Conservation (phyloP, 2,888 invertebrate genomes). For the Andrena dorsata region DNA sequence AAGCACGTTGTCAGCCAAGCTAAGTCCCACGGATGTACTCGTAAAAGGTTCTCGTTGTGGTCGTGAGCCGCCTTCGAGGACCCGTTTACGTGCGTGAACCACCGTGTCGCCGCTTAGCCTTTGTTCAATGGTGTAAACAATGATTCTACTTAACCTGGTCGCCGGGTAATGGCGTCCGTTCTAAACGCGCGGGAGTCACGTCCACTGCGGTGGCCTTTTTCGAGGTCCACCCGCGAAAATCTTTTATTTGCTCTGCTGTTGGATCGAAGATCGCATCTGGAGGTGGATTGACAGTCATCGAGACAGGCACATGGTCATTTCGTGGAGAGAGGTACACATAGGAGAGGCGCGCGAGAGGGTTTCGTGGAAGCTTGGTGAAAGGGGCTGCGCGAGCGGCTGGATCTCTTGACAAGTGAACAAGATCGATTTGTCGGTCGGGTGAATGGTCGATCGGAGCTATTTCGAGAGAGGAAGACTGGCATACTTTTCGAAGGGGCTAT, state of each 20-base stretch:
- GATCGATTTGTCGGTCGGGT: too few species aligned
- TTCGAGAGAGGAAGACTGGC: too few species aligned
- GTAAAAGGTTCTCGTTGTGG: constrained; percentile 1
- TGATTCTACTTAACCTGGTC: constrained; percentile 58
- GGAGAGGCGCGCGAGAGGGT: too few species aligned
- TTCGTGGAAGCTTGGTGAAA: background rate
- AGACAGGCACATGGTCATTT: background rate
- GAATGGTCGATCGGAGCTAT: too few species aligned
- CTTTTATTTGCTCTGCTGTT: constrained; percentile 28
- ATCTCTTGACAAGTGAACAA: background rate
- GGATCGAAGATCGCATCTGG: background rate
- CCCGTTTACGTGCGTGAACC: constrained; percentile 63
- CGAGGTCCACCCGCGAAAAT: constrained; percentile 17
- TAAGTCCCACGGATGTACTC: background rate
- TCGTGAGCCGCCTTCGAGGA: constrained; percentile 8
- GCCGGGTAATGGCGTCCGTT: constrained; percentile 51
- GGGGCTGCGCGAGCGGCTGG: background rate
- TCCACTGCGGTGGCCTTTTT: background rate
- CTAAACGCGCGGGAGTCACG: constrained; percentile 32
- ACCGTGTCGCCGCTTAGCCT: constrained; percentile 66
- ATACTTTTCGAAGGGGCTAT: background rate
- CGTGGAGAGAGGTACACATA: background rate
- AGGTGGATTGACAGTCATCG: constrained; percentile 9
- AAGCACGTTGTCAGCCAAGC: background rate
- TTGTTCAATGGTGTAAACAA: constrained; percentile 65